Evolutionary conservation across 2,797 vertebrate species (phyloP).

Genomic region (Hoplostethus mediterraneus): DNA sequence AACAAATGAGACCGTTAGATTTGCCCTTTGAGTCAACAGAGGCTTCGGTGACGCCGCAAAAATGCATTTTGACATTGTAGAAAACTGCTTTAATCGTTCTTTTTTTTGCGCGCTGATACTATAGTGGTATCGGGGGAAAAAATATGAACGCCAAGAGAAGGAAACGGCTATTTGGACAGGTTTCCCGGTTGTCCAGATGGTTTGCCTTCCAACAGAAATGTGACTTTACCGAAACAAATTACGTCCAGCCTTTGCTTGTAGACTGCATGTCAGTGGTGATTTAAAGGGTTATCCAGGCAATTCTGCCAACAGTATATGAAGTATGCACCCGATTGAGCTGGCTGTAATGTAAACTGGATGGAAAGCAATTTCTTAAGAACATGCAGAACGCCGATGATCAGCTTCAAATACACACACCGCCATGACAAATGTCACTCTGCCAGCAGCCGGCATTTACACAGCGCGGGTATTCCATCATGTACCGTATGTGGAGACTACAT

Average conservation of each 20-base stretch:
- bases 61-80: constrained; percentile 48
- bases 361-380: constrained; percentile 62
- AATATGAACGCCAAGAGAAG: not conserved
- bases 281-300: constrained; percentile 57
- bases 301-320: constrained; percentile 51
- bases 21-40: constrained; percentile 49
- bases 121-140: not conserved
- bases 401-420: constrained; percentile 28
- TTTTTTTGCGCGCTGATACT: constrained; percentile 8
- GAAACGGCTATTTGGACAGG: constrained; percentile 7
- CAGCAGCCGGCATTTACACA: constrained; percentile 4
- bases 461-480: constrained; percentile 34
- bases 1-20: constrained; percentile 56
- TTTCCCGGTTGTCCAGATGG: constrained; percentile 40
- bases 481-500: constrained; percentile 27
- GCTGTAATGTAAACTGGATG: constrained; percentile 58
- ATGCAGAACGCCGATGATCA: constrained; percentile 57
- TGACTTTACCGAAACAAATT: constrained; percentile 55
- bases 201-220: constrained; percentile 56
- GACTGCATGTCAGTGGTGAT: constrained; percentile 58
- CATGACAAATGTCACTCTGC: constrained; percentile 41
- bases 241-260: constrained; percentile 38
- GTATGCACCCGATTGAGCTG: constrained; percentile 60
- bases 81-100: constrained; percentile 15
- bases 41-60: constrained; percentile 26